phyloP scores from a whole-genome alignment of 2,888 invertebrate genomes.

The Euproctis similis region DNA sequence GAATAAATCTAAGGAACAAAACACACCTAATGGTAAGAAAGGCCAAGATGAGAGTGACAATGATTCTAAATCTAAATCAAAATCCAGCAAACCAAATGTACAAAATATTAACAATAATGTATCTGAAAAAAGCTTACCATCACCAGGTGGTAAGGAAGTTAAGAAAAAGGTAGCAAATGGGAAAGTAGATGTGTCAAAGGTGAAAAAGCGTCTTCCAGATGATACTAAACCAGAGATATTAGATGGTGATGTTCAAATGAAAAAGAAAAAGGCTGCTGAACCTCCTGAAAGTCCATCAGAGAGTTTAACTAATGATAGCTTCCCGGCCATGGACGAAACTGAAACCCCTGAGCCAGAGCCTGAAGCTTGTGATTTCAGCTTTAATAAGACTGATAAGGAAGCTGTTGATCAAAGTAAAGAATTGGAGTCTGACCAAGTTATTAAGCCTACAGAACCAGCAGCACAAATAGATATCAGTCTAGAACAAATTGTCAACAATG shows the following conservation, averaged over 20 bases:
- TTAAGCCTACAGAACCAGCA: constrained; percentile 50
- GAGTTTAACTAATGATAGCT: constrained; percentile 90
- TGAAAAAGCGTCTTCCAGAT: constrained; percentile 76
- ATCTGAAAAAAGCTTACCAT: constrained; percentile 53
- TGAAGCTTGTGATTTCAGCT: constrained; percentile 68
- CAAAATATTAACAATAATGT: constrained; percentile 63
- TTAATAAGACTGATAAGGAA: constrained; percentile 63
- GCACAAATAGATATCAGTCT: constrained; percentile 47
- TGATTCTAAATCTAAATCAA: constrained; percentile 57
- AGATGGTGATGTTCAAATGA: constrained; percentile 77
- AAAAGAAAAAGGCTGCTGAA: constrained; percentile 68
- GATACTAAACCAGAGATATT: constrained; percentile 74
- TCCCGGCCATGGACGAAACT: constrained; percentile 84
- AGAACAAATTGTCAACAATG: constrained; percentile 50
- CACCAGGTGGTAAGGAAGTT: constrained; percentile 55
- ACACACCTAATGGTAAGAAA: constrained; percentile 68
- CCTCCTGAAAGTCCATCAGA: constrained; percentile 86
- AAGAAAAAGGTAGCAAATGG: constrained; percentile 68
- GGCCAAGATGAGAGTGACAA: constrained; percentile 67
- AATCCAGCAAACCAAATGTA: constrained; percentile 47
- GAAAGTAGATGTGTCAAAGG: constrained; percentile 71
- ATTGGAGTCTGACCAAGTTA: constrained; percentile 38
- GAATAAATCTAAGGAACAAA: constrained; percentile 87
- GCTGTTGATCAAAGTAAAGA: constrained; percentile 55
- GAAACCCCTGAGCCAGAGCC: constrained; percentile 71